These are phyloP conservation scores for Ctenochaetus hawaiiensis DNA, from an alignment of 2,797 vertebrate species.

Conservation along the genomic window DNA sequence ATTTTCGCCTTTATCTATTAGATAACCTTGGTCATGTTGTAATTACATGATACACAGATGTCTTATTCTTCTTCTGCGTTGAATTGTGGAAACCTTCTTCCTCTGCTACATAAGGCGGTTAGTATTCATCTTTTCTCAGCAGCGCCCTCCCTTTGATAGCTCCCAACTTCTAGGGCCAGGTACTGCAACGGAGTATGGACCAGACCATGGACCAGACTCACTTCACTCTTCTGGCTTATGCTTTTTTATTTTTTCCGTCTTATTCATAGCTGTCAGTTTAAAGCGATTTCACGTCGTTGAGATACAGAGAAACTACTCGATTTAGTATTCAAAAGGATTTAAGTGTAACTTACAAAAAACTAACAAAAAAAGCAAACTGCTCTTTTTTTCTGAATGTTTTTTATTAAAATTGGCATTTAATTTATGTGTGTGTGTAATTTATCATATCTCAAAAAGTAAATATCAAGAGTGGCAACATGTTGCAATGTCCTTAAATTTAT, in stretches of 20 bases:
- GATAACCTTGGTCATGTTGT: slow-evolving; percentile 59
- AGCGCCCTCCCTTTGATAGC: slow-evolving; percentile 31
- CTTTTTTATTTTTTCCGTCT: background rate
- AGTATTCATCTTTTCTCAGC: rapidly evolving
- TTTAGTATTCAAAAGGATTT: too few species aligned
- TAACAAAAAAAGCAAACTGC: too few species aligned
- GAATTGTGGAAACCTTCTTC: slow-evolving; percentile 31
- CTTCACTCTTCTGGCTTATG: background rate
- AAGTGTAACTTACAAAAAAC: too few species aligned
- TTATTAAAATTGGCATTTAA: too few species aligned
- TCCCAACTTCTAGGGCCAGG: background rate
- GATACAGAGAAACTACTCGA: too few species aligned
- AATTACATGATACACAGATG: slow-evolving; percentile 38
- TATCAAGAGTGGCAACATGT: too few species aligned
- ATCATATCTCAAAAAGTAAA: too few species aligned
- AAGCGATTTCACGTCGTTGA: too few species aligned
- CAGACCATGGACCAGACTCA: background rate
- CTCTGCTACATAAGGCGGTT: background rate
- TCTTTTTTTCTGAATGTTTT: too few species aligned
- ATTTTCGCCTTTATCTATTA: background rate
- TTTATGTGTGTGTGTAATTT: too few species aligned
- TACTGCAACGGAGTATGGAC: background rate
- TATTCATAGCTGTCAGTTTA: too few species aligned
- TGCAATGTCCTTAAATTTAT: too few species aligned
- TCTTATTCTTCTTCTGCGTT: slow-evolving; percentile 12